Percentiles rank a stretch among this genome's conserved stretches.
These are phyloP conservation scores for Picathartes gymnocephalus DNA, from an alignment of 2,113 vertebrate species.

Conservation along the genomic window DNA sequence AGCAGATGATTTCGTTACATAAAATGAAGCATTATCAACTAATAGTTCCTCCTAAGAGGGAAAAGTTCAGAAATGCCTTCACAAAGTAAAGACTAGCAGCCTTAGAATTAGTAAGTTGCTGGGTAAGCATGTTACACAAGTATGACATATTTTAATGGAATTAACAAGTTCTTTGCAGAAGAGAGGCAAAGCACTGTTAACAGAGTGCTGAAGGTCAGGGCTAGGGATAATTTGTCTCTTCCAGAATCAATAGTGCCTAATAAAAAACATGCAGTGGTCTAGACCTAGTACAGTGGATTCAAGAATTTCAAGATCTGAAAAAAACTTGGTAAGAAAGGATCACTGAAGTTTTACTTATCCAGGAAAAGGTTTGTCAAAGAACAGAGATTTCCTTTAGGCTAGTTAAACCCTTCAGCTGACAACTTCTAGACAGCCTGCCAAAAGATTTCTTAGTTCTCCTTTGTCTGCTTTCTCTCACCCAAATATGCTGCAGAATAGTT, in stretches of 20 bases:
- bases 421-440: background rate
- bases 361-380: background rate
- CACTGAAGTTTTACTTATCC: background rate
- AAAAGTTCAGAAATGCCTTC: background rate
- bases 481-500: background rate
- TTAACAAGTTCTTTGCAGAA: background rate
- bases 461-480: background rate
- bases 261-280: background rate
- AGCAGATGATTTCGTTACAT: background rate
- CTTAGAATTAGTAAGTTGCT: background rate
- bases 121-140: background rate
- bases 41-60: background rate
- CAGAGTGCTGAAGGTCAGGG: background rate
- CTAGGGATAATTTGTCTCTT: background rate
- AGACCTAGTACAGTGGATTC: background rate
- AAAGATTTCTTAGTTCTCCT: background rate
- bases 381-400: background rate
- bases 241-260: background rate
- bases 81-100: background rate
- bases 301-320: background rate
- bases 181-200: background rate
- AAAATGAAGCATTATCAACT: background rate
- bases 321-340: background rate
- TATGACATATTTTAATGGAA: background rate
- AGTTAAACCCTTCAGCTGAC: background rate